Base-by-base conservation (phyloP, 2,888 invertebrate genomes). In the Platycnemis pennipes region DNA sequence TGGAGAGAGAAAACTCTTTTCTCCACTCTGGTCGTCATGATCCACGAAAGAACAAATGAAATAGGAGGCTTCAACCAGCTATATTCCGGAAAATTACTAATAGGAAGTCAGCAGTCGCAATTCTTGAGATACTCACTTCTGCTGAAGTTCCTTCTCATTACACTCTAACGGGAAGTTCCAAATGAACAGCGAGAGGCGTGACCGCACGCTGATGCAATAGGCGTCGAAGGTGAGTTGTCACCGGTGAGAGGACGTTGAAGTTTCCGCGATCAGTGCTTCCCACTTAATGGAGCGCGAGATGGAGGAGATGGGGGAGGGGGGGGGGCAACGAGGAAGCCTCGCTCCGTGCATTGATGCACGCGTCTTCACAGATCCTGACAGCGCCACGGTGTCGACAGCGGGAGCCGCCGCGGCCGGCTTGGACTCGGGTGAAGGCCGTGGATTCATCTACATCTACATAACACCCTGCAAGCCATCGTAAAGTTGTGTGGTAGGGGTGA, bases 361-460 rank as follows among this genome's bases (percentile, higher is more conserved):
- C 91, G 63, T 91, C 69, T 91, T 69, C 63, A 91, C 44, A 91
- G 69, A 91, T n/a, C 91, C n/a, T n/a, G n/a, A n/a, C n/a, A n/a
- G n/a, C n/a, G n/a, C n/a, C n/a, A n/a, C n/a, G n/a, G n/a, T n/a
- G n/a, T n/a, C n/a, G n/a, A n/a, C n/a, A n/a, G n/a, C n/a, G n/a
- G n/a, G n/a, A n/a, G n/a, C n/a, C n/a, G n/a, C n/a, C n/a, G n/a
- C n/a, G n/a, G n/a, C n/a, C n/a, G n/a, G n/a, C n/a, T n/a, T n/a
- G n/a, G n/a, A n/a, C n/a, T n/a, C n/a, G n/a, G n/a, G n/a, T n/a
- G n/a, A n/a, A n/a, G n/a, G n/a, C n/a, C n/a, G n/a, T n/a, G n/a
- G n/a, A n/a, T n/a, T n/a, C n/a, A n/a, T n/a, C n/a, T n/a, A n/a
- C n/a, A n/a, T n/a, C n/a, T n/a, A n/a, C n/a, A n/a, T n/a, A n/a